Evolutionary conservation across 2,888 invertebrate species (phyloP).

Genomic region (Lysandra coridon): DNA sequence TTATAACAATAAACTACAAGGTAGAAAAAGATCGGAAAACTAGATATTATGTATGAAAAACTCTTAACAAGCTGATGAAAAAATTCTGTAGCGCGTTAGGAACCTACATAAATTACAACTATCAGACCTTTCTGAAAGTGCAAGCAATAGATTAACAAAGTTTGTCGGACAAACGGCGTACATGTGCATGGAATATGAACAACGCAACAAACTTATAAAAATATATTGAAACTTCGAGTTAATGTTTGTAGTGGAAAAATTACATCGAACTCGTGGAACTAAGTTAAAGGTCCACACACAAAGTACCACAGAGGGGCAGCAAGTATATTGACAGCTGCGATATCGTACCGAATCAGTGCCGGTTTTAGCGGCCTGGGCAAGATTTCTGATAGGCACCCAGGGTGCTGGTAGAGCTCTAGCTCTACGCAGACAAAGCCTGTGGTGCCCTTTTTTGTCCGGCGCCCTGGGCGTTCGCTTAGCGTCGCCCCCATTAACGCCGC

Average conservation of each 20-base stretch:
- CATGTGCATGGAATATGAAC: neutral
- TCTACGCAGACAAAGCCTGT: too few species aligned
- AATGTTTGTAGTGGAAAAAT: neutral
- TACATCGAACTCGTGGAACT: neutral
- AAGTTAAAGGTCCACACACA: neutral
- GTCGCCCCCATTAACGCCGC: too few species aligned
- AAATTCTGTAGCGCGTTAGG: neutral
- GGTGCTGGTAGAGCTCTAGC: too few species aligned
- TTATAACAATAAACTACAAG: neutral
- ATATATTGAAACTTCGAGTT: neutral
- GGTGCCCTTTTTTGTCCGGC: too few species aligned
- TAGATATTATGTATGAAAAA: neutral
- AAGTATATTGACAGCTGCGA: neutral
- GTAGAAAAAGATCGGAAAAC: neutral
- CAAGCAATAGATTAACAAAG: constrained; percentile 20
- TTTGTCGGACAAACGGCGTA: constrained; percentile 14
- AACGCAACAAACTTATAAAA: constrained; percentile 8
- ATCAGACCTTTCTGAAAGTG: neutral
- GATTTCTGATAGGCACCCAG: too few species aligned
- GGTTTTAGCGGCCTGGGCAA: too few species aligned
- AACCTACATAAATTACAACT: constrained; percentile 5
- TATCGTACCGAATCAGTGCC: neutral
- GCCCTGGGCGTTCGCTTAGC: too few species aligned
- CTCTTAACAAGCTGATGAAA: neutral
- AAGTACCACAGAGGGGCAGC: too few species aligned